Evolutionary conservation across 37 sponge, comb jelly and placozoan genomes (phyloP), one percentile per base, ranked within the genome.

Genomic region (Haliclona indistincta): DNA sequence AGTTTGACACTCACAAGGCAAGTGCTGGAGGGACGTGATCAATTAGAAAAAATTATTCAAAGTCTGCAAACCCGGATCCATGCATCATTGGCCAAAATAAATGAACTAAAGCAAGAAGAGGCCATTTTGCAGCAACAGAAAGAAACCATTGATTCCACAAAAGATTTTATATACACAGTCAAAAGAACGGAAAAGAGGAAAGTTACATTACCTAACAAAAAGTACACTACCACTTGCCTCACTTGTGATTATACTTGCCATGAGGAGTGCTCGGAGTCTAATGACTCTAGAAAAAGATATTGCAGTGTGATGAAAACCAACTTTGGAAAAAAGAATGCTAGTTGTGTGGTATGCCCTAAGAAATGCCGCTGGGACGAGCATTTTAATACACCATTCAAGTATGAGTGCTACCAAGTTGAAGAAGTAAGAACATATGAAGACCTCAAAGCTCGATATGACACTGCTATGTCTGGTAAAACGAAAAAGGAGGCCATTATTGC

Each of bases 1-100:
- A 86, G 88, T 56, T 58, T 91, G 34, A 17, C 22, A 23, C 63
- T 86, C 20, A 91, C 92, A 3, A 77, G 55, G 36, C 61, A 83
- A 34, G 88, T 91, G 5, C 35, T 91, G 17, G 58, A 78, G 49
- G 80, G 78, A 38, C 56, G 88, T 0, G 64, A 82, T 44, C 56
- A 75, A 4, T 49, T 84, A 4, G 70, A 84, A 69, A 47, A 35
- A 34, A 49, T 62, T 11, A 34, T 84, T 28, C 63, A 76, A 43
- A 63, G 77, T 15, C 64, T 84, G 3, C 70, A 68, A 56, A 69
- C 42, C 39, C 62, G 76, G 38, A 84, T 84, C 20, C 69, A 47
- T 3, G 36, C 25, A 30, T 64, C 70, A 0, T 43, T 75, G 8
- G 37, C 43, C 43, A 68, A 84, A 62, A 51, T 84, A 17, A 71